These are phyloP conservation scores for Leptoclinus maculatus DNA, from an alignment of 2,797 vertebrate species.

Conservation along the genomic window DNA sequence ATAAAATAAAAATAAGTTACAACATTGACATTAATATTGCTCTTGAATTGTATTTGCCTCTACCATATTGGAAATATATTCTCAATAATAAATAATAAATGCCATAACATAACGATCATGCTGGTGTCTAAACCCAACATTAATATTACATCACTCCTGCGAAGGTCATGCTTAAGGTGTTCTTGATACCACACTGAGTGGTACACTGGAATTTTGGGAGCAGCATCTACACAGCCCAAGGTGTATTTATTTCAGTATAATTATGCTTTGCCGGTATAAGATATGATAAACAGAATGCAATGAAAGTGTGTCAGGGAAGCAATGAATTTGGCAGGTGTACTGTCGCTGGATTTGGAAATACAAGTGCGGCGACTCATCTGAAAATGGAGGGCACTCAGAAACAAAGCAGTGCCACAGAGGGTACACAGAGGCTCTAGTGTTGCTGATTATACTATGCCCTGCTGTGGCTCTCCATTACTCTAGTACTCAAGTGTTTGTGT, in stretches of 20 bases:
- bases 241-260: slow-evolving; percentile 3
- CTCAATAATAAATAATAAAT: neutral
- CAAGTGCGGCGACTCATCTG: slow-evolving; percentile 65
- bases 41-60: neutral
- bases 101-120: slow-evolving; percentile 22
- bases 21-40: neutral
- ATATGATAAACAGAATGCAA: slow-evolving; percentile 32
- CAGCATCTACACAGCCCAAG: neutral
- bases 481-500: slow-evolving; percentile 73
- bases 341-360: slow-evolving; percentile 51
- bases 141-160: slow-evolving; percentile 12
- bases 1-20: neutral
- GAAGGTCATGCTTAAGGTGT: slow-evolving; percentile 23
- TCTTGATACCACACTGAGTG: neutral
- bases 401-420: slow-evolving; percentile 71
- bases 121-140: slow-evolving; percentile 6
- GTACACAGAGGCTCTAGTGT: slow-evolving; percentile 64
- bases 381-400: slow-evolving; percentile 74
- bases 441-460: slow-evolving; percentile 67
- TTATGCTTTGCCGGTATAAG: neutral
- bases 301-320: slow-evolving; percentile 28
- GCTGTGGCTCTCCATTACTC: slow-evolving; percentile 70
- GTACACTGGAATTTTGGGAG: neutral
- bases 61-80: neutral
- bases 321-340: slow-evolving; percentile 62